Conservation (phyloP, 1,140 invertebrate genomes). For the Tetramorium simillimum region DNA sequence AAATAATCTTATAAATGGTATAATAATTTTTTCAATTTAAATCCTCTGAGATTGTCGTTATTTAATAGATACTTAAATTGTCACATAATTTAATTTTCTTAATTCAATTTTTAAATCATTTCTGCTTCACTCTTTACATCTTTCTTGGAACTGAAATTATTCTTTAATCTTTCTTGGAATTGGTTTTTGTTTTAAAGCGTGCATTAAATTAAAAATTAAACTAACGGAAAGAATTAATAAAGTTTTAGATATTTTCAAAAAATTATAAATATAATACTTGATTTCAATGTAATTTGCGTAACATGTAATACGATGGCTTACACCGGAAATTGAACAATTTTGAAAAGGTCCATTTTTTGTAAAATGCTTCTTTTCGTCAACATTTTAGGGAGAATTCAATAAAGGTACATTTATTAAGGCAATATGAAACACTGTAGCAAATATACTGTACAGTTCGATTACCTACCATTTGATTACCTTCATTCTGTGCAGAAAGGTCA, state of each 20-base stretch:
- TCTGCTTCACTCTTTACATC: not conserved
- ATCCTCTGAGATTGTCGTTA: not conserved
- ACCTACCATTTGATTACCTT: not conserved
- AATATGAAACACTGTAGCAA: not conserved
- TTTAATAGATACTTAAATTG: not conserved
- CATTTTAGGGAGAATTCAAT: not conserved
- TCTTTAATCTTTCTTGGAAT: not conserved
- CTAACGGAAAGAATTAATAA: not conserved
- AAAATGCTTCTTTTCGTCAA: not conserved
- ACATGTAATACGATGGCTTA: not conserved
- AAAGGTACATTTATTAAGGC: not conserved
- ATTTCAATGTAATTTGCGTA: not conserved
- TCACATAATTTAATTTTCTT: not conserved
- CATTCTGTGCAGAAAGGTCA: not conserved
- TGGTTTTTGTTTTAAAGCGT: not conserved
- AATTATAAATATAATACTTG: not conserved
- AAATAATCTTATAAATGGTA: not conserved
- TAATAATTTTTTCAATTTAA: not conserved
- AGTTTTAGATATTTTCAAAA: not conserved
- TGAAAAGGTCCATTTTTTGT: not conserved
- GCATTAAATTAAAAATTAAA: not conserved
- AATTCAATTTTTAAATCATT: not conserved
- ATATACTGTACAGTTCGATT: not conserved
- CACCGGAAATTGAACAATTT: not conserved
- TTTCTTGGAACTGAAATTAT: not conserved